A percentile compares a stretch with the other conserved stretches of the same genome.
Evolutionary conservation across 2,888 invertebrate genomes (phyloP).

Genomic region (Dysmachus trigonus): DNA sequence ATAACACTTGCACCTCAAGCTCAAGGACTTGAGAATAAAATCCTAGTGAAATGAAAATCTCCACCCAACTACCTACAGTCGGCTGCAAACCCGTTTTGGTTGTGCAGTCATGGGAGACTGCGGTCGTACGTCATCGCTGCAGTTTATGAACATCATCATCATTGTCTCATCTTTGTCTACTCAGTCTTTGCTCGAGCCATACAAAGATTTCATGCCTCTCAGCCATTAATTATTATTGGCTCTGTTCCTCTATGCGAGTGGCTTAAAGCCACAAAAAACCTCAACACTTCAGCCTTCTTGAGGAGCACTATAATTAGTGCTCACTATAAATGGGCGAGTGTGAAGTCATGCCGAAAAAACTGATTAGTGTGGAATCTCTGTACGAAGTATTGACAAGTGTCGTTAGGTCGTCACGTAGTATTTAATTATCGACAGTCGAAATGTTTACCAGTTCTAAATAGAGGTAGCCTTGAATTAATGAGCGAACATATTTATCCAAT

Average conservation of each 20-base stretch:
- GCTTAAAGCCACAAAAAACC: background rate
- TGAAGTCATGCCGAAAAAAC: background rate
- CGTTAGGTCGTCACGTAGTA: background rate
- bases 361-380: background rate
- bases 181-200: background rate
- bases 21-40: background rate
- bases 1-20: background rate
- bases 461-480: background rate
- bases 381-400: background rate
- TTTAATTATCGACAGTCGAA: background rate
- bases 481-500: background rate
- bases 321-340: background rate
- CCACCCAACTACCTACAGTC: background rate
- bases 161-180: constrained; percentile 7
- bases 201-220: background rate
- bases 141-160: constrained; percentile 17
- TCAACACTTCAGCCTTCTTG: background rate
- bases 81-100: background rate
- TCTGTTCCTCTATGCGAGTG: background rate
- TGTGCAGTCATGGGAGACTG: background rate
- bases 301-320: background rate
- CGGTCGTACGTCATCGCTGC: background rate
- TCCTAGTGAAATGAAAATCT: background rate
- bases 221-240: background rate
- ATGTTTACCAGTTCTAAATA: background rate